Evolutionary conservation across 1,140 invertebrate species (phyloP), one percentile per base, ranked within the genome.

Genomic region (Coptotermes formosanus): DNA sequence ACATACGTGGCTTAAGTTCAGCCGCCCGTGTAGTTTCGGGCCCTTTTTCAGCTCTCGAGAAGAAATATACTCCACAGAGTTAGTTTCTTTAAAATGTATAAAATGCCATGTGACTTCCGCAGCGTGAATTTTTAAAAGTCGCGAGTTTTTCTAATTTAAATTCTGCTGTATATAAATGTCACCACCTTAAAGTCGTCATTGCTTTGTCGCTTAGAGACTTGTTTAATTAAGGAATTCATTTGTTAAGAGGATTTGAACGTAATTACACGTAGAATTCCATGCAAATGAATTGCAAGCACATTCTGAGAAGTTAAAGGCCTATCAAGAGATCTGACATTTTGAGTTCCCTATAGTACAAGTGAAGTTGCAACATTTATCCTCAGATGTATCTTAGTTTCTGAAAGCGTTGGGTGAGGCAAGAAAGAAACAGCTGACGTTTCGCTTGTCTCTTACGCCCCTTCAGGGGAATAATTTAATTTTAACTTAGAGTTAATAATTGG

Each of bases 181-280:
- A 75, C 8, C 64, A 30, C 9, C 4, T 0, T 30, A 16, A 75
- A 30, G n/a, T 30, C n/a, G 14, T 30, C 64, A 8, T 64, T 64
- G 14, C n/a, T 75, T 9, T 75, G 64, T 75, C 64, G 8, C 64
- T 75, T 75, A 75, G 64, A n/a, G 64, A 75, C 64, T 30, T 75
- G 64, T 75, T 75, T 75, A 75, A 75, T 75, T 75, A 75, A 75
- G n/a, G n/a, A 75, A 25, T 75, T 25, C n/a, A 75, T 75, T 75
- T 75, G 64, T 75, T 75, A 75, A 75, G 64, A 30, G n/a, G 64
- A 16, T 75, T 16, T 0, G 25, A 30, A 25, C n/a, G 64, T 30
- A 75, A 30, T 8, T 30, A n/a, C 64, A 75, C 64, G 64, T 75
- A 16, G 25, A n/a, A 14, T 30, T 75, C 25, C n/a, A 75, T 75